These are phyloP conservation scores for western clawed frog (Xenopus tropicalis) DNA, from an alignment of 2,113 vertebrate species.

Conservation along the genomic window DNA sequence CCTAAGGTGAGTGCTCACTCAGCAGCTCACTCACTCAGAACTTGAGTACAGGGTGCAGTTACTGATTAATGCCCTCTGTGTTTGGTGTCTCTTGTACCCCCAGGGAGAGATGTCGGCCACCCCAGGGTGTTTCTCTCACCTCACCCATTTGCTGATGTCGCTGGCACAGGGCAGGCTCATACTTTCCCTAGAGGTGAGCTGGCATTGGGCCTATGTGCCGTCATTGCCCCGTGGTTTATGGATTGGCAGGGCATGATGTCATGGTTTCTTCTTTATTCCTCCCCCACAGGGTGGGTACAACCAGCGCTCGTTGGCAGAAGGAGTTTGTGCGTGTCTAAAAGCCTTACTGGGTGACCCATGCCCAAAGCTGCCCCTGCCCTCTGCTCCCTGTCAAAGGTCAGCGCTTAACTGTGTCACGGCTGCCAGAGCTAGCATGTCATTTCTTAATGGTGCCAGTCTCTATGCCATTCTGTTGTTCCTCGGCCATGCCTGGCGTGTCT, in stretches of 20 bases:
- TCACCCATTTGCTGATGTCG: conserved; percentile 81
- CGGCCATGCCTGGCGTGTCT: no score
- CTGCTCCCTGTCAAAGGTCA: conserved; percentile 69
- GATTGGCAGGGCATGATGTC: no score
- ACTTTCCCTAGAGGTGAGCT: conserved; percentile 77
- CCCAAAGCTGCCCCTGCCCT: conserved; percentile 60
- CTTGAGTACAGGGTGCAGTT: no score
- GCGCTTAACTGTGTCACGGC: neutral
- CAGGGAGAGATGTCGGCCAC: conserved; percentile 78
- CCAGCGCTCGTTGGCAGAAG: conserved; percentile 68
- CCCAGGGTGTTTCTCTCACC: conserved; percentile 75
- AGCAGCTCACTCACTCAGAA: neutral
- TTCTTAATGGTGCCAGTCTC: no score
- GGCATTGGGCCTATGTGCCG: neutral
- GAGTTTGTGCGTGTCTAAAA: conserved; percentile 68
- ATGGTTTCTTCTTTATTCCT: neutral
- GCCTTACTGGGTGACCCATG: conserved; percentile 80
- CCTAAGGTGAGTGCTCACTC: conserved; percentile 65
- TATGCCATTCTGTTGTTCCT: no score
- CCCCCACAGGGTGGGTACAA: conserved; percentile 79
- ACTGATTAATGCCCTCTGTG: no score
- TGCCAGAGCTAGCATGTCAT: no score
- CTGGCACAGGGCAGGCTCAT: conserved; percentile 77
- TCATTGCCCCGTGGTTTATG: no score
- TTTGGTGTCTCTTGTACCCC: neutral